phyloP scores from a whole-genome alignment of 2,113 vertebrate genomes.

The Bubo blakistoni region DNA sequence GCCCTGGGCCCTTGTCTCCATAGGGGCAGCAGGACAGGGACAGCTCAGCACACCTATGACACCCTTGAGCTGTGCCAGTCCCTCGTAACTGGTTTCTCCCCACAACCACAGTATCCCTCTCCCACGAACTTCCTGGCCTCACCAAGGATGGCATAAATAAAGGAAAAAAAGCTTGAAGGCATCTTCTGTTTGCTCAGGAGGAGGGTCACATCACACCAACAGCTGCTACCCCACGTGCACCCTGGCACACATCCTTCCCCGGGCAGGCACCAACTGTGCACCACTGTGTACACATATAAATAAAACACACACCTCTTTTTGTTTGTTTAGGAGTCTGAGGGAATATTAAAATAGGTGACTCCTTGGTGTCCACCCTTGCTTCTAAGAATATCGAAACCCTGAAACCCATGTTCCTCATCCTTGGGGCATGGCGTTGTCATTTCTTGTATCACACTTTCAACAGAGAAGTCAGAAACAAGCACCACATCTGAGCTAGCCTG shows the following conservation, averaged over 20 bases:
- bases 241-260: not conserved
- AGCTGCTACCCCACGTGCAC: not conserved
- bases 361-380: not conserved
- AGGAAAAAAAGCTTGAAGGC: not conserved
- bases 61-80: accelerated
- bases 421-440: accelerated
- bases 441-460: not conserved
- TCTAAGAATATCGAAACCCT: not conserved
- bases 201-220: not conserved
- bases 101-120: not conserved
- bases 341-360: not conserved
- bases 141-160: not conserved
- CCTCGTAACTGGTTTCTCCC: not conserved
- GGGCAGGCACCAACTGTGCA: not conserved
- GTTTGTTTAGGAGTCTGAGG: not conserved
- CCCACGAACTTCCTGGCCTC: not conserved
- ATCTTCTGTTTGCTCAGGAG: not conserved
- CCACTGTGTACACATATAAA: accelerated
- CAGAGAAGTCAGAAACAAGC: not conserved
- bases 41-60: accelerated
- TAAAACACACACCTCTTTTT: not conserved
- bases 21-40: not conserved
- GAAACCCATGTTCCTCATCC: accelerated
- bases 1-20: accelerated
- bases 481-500: not conserved